Evolutionary conservation across 2,113 vertebrate species (phyloP).

Genomic region (Herpailurus yagouaroundi): DNA sequence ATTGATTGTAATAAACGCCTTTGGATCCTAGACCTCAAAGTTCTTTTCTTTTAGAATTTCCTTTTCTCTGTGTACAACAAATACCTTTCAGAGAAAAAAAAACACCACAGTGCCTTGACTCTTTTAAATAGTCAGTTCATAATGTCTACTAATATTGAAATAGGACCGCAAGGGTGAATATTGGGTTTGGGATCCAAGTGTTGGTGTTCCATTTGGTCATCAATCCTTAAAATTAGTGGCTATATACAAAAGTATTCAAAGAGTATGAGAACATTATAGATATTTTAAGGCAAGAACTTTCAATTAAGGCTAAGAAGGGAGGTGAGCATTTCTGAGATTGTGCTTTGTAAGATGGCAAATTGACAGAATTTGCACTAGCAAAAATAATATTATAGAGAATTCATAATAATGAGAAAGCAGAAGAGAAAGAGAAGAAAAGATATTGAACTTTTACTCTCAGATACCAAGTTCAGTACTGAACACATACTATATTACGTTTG

Average conservation of each 20-base stretch:
- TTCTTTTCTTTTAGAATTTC: conserved; percentile 61
- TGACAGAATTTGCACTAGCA: neutral
- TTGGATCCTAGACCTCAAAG: conserved; percentile 43
- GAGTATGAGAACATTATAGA: neutral
- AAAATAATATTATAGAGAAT: neutral
- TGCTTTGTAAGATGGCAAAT: neutral
- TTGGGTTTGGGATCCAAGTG: conserved; percentile 10
- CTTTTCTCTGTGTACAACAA: conserved; percentile 53
- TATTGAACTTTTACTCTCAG: neutral
- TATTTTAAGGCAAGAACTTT: neutral
- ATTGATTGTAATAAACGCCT: conserved; percentile 63
- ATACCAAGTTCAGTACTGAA: neutral
- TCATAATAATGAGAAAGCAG: neutral
- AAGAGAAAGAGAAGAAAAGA: neutral
- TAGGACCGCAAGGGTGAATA: neutral
- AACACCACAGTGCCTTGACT: neutral
- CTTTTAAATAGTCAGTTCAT: conserved; percentile 3
- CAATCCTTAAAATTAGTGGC: neutral
- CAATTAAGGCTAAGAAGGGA: neutral
- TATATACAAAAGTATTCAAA: neutral
- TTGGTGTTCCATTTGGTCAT: neutral
- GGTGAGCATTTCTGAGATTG: neutral
- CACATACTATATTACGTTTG: neutral
- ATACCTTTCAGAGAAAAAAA: conserved; percentile 45
- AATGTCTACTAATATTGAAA: neutral